phyloP scores from a whole-genome alignment of 2,797 vertebrate species.

The Pantherophis vulpinus region DNA sequence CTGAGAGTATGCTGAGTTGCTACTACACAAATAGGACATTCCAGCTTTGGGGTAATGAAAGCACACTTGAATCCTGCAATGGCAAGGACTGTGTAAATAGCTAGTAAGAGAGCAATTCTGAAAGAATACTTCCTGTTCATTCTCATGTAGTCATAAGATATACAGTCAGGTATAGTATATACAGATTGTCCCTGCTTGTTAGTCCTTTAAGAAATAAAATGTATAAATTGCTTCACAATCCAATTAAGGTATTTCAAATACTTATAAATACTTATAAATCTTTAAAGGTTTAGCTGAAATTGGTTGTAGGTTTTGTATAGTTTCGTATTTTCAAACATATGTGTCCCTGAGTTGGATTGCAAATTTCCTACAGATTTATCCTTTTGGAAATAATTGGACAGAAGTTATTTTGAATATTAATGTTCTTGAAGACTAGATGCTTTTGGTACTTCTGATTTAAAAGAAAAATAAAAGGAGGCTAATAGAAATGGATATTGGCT shows the following conservation, averaged over 20 bases:
- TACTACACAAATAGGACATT: not conserved
- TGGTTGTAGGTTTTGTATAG: not conserved
- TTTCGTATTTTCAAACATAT: not conserved
- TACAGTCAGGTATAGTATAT: not conserved
- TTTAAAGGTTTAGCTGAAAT: not conserved
- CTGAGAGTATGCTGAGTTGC: slow-evolving; percentile 20
- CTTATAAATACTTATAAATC: not conserved
- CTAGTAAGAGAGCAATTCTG: not conserved
- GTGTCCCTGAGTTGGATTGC: not conserved
- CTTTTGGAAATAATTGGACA: not conserved
- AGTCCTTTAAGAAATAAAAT: not conserved
- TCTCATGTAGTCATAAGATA: not conserved
- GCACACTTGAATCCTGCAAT: not conserved
- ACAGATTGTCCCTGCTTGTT: not conserved
- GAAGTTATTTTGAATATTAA: not conserved
- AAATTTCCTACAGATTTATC: not conserved
- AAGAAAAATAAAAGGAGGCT: not conserved
- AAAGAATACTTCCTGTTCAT: not conserved
- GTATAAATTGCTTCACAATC: not conserved
- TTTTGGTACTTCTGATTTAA: not conserved
- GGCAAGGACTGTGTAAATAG: not conserved
- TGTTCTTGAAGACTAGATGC: not conserved
- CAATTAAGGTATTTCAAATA: not conserved
- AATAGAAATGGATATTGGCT: not conserved
- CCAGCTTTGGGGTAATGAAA: not conserved